These are phyloP conservation scores for Anhinga rufa DNA, from an alignment of 2,113 vertebrate species.

Conservation along the genomic window DNA sequence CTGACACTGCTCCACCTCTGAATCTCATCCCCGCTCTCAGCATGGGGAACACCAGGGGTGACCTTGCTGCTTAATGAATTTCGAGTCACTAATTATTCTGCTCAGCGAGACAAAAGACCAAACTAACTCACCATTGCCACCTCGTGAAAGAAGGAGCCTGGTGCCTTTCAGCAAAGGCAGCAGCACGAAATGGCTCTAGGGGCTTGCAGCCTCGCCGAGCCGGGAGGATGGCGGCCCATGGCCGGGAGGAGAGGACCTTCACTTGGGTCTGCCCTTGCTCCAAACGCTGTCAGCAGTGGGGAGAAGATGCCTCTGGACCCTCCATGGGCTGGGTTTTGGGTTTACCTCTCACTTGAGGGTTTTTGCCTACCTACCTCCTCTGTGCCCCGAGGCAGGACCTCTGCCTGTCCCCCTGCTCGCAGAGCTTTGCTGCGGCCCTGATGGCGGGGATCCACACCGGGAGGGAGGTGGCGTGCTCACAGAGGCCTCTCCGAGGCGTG, in stretches of 20 bases:
- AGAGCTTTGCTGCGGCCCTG: not conserved
- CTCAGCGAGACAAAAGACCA: not conserved
- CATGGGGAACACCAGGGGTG: not conserved
- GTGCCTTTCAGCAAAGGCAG: not conserved
- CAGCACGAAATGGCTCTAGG: not conserved
- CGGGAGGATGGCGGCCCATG: fast-evolving
- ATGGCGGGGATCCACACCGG: not conserved
- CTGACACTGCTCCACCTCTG: not conserved
- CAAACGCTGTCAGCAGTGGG: fast-evolving
- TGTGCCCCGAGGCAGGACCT: not conserved
- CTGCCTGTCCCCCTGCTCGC: too few species aligned
- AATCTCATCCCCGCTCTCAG: fast-evolving
- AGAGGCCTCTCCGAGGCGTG: not conserved
- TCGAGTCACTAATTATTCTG: not conserved
- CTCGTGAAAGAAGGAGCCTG: not conserved
- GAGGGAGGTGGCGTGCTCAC: not conserved
- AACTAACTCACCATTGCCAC: not conserved
- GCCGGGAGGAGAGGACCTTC: not conserved
- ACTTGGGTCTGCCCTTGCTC: not conserved
- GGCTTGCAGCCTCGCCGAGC: not conserved
- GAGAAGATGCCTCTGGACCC: not conserved
- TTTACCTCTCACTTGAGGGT: not conserved
- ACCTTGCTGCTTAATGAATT: not conserved
- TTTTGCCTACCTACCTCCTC: not conserved
- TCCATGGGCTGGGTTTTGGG: not conserved